Evolutionary conservation across 2,888 invertebrate species (phyloP), one percentile per base, ranked within the genome.

Genomic region (Pristionchus maxplancki): DNA sequence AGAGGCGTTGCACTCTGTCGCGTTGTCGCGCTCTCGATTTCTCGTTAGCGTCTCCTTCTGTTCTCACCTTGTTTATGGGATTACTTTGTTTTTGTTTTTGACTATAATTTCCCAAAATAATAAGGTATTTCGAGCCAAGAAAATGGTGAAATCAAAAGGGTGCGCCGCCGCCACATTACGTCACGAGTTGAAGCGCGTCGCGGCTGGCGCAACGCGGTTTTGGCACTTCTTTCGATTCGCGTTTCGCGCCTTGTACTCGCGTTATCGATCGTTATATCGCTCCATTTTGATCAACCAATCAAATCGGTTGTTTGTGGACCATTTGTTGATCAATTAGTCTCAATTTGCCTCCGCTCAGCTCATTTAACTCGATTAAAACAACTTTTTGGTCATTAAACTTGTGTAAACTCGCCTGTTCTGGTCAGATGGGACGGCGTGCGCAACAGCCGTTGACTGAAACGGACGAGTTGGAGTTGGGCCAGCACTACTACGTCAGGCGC

Each of bases 401-500:
- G 13, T 15, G 8, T 64, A 64, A 64, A 64, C 37, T 71, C 6
- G 24, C 67, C 50, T 15, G 24, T 28, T 31, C 6, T 8, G 50
- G 8, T 1, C 37, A 50, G 86, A 53, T 34, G 67, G 50, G 20
- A 40, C 31, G 85, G 85, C 53, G 85, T 44, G 20, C n/a, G 4
- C 58, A 78, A 15, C 37, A 28, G 53, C 81, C 88, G 13, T 53
- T 88, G 37, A 78, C 11, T 4, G 81, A 81, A 5, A 58, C 53
- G 24, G 88, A 88, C 34, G 88, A 88, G 8, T 17, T 58, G n/a
- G 31, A 37, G 13, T 34, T 81, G 9, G 88, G 62, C 17, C 40
- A 81, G 5, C 50, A 24, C 53, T 88, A 88, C 28, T 28, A 34
- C 17, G 58, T 88, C 58, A 58, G 28, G 31, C 24, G 40, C 40